A percentile compares a stretch with the other conserved stretches of the same genome.
Conservation (phyloP, 2,113 vertebrate species). For the Urocitellus parryii region DNA sequence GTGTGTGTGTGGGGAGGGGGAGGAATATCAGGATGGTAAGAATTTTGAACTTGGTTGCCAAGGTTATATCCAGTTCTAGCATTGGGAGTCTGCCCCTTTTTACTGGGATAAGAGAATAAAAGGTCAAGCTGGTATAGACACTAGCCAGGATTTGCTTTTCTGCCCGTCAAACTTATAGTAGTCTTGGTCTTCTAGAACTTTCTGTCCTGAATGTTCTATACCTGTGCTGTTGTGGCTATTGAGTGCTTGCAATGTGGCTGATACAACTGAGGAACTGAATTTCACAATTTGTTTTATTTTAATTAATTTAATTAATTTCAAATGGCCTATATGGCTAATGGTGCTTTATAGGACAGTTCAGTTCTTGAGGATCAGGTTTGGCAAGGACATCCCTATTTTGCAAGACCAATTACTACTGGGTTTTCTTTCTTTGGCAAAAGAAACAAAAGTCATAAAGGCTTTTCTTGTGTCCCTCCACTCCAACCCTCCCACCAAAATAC, state of each 20-base stretch:
- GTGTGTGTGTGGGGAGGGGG: too few relatives aligned
- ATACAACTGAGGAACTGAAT: neutral
- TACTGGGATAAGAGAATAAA: neutral
- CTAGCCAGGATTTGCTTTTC: neutral
- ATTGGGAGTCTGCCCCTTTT: neutral
- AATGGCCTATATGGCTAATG: neutral
- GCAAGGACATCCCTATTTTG: neutral
- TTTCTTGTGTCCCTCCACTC: neutral
- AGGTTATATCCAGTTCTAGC: neutral
- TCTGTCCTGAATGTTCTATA: neutral
- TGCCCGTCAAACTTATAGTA: neutral
- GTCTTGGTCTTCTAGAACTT: neutral
- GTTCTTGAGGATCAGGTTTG: neutral
- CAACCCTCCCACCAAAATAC: conserved; percentile 5
- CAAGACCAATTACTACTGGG: neutral
- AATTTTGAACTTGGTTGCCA: neutral
- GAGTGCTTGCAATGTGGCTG: neutral
- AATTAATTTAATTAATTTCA: neutral
- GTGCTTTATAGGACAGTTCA: neutral
- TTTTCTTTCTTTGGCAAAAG: conserved; percentile 27
- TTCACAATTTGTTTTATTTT: neutral
- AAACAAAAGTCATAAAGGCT: neutral
- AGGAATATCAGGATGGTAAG: neutral
- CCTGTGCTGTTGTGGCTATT: neutral
- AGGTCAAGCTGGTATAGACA: neutral